Evolutionary conservation across 2,113 vertebrate species (phyloP).

Genomic region (Delphinapterus leucas): DNA sequence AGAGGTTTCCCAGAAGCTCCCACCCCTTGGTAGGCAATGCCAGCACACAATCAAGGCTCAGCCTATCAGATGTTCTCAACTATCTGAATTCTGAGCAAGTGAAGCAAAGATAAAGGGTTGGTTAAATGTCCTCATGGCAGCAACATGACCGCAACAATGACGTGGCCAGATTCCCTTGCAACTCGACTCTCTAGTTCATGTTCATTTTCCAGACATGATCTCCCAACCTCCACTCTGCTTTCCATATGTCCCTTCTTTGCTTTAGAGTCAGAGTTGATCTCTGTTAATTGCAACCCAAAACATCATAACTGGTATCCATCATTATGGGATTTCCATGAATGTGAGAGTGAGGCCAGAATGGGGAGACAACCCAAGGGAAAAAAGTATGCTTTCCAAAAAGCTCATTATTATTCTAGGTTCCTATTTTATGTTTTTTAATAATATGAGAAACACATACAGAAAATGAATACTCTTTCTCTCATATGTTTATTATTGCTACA

Average conservation of each 20-base stretch:
- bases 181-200: not conserved
- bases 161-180: not conserved
- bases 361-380: not conserved
- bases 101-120: not conserved
- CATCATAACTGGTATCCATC: not conserved
- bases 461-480: not conserved
- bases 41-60: not conserved
- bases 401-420: not conserved
- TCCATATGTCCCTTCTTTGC: not conserved
- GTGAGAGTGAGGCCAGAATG: not conserved
- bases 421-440: conserved; percentile 24
- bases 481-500: not conserved
- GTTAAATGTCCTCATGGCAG: not conserved
- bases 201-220: not conserved
- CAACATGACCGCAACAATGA: no score
- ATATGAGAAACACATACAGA: not conserved
- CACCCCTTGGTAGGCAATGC: not conserved
- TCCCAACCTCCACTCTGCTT: not conserved
- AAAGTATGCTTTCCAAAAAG: not conserved
- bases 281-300: not conserved
- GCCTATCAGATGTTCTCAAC: not conserved
- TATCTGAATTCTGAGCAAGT: not conserved
- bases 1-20: not conserved
- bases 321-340: not conserved
- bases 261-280: not conserved